Percentiles rank a stretch among this genome's conserved stretches.
phyloP scores from a whole-genome alignment of 92 coral and sea anemone species.

The Heteractis magnifica region DNA sequence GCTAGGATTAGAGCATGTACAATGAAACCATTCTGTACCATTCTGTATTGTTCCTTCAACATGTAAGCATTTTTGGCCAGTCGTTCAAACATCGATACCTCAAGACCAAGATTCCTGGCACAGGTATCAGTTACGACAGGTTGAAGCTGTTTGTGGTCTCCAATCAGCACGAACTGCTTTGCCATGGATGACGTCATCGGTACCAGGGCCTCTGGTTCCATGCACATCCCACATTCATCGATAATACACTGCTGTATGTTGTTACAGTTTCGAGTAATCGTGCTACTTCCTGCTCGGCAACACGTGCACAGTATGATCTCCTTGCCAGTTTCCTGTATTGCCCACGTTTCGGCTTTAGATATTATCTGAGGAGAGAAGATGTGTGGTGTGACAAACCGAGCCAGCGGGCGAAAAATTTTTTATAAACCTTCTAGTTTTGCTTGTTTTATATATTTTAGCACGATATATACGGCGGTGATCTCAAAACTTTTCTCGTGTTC shows the following conservation, averaged over 20 bases:
- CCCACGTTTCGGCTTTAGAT: constrained; percentile 42
- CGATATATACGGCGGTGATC: too few relatives aligned
- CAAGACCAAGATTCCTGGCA: constrained; percentile 73
- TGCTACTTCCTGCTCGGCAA: constrained; percentile 57
- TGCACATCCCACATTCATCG: constrained; percentile 94
- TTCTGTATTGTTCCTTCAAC: constrained; percentile 83
- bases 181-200: constrained; percentile 80
- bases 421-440: too few relatives aligned
- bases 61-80: constrained; percentile 49
- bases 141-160: constrained; percentile 92
- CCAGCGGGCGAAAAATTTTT: too few relatives aligned
- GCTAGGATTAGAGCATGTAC: too few relatives aligned
- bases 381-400: background rate
- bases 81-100: constrained; percentile 82
- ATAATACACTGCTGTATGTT: constrained; percentile 74
- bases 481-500: too few relatives aligned
- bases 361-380: background rate
- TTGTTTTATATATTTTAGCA: too few relatives aligned
- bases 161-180: constrained; percentile 77
- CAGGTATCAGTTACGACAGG: constrained; percentile 58
- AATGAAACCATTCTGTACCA: constrained; percentile 48
- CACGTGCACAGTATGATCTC: constrained; percentile 78
- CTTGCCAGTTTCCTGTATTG: constrained; percentile 51
- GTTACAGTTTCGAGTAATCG: constrained; percentile 27
- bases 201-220: constrained; percentile 85